These are phyloP conservation scores for Parnassius apollo DNA, from an alignment of 2,888 invertebrate species.

Conservation along the genomic window DNA sequence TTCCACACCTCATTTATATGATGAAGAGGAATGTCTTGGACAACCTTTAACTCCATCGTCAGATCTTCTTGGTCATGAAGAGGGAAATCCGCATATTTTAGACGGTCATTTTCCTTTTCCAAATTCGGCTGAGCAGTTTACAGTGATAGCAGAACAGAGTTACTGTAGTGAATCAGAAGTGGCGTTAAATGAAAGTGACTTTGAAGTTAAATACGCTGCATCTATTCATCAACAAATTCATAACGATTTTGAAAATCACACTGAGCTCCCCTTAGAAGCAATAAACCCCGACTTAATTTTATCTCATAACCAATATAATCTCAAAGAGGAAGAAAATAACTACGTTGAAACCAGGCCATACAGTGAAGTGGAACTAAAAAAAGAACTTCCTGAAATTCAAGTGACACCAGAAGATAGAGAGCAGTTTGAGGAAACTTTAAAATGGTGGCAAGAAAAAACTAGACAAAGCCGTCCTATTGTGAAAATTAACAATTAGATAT, in stretches of 20 bases:
- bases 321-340: constrained; percentile 59
- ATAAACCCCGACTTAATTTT: constrained; percentile 62
- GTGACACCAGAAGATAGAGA: constrained; percentile 74
- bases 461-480: constrained; percentile 53
- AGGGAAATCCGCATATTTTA: constrained; percentile 72
- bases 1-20: constrained; percentile 79
- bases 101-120: constrained; percentile 77
- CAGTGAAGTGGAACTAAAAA: constrained; percentile 72
- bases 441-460: constrained; percentile 79
- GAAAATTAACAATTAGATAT: constrained; percentile 37
- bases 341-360: constrained; percentile 67
- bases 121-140: constrained; percentile 73
- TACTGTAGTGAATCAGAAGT: constrained; percentile 69
- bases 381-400: constrained; percentile 72
- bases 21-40: constrained; percentile 82
- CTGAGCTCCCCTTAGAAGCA: constrained; percentile 50
- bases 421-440: constrained; percentile 74
- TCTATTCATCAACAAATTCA: constrained; percentile 61
- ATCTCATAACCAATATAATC: constrained; percentile 55
- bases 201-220: constrained; percentile 74
- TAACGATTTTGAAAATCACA: constrained; percentile 46
- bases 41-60: constrained; percentile 78
- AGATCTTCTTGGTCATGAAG: constrained; percentile 72
- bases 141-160: constrained; percentile 73
- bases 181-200: constrained; percentile 60